Evolutionary conservation across 2,797 vertebrate species (phyloP).

Genomic region (Brachyrhaphis roseni): DNA sequence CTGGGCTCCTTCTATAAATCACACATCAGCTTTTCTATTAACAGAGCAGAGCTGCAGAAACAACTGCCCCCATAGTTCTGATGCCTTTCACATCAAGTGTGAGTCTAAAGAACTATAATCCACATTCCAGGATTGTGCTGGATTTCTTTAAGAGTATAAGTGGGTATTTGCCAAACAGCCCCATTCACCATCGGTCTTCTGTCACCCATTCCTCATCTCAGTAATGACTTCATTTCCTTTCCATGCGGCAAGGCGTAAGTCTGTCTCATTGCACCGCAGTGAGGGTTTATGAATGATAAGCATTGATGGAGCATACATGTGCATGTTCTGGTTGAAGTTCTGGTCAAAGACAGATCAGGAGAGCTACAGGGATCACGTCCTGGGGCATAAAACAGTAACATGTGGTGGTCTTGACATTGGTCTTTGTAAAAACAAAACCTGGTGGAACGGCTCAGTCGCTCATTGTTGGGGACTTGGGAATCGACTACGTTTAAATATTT

Average conservation of each 20-base stretch:
- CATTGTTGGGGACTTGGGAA: slow-evolving; percentile 50
- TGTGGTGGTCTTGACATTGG: slow-evolving; percentile 21
- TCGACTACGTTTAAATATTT: slow-evolving; percentile 65
- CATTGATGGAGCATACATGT: slow-evolving; percentile 63
- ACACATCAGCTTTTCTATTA: slow-evolving; percentile 57
- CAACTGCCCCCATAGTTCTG: slow-evolving; percentile 37
- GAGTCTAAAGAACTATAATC: slow-evolving; percentile 53
- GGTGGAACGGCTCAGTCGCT: slow-evolving; percentile 36
- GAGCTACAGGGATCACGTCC: slow-evolving; percentile 27
- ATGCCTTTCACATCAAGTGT: slow-evolving; percentile 33
- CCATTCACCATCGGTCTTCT: slow-evolving; percentile 7
- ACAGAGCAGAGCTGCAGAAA: slow-evolving; percentile 42
- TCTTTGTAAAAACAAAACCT: slow-evolving; percentile 37
- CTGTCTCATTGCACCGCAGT: slow-evolving; percentile 33
- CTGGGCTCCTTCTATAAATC: slow-evolving; percentile 71
- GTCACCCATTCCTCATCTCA: slow-evolving; percentile 45
- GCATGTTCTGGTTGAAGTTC: slow-evolving; percentile 42
- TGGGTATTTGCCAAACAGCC: slow-evolving; percentile 24
- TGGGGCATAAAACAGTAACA: slow-evolving; percentile 26
- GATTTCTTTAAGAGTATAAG: slow-evolving; percentile 37
- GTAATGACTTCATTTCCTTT: slow-evolving; percentile 60
- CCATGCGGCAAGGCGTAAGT: slow-evolving; percentile 39
- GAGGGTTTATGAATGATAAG: slow-evolving; percentile 56
- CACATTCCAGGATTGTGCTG: slow-evolving; percentile 5
- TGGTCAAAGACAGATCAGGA: slow-evolving; percentile 45